Conservation (phyloP, 2,888 invertebrate genomes). For the Eudasyphora cyanicolor region DNA sequence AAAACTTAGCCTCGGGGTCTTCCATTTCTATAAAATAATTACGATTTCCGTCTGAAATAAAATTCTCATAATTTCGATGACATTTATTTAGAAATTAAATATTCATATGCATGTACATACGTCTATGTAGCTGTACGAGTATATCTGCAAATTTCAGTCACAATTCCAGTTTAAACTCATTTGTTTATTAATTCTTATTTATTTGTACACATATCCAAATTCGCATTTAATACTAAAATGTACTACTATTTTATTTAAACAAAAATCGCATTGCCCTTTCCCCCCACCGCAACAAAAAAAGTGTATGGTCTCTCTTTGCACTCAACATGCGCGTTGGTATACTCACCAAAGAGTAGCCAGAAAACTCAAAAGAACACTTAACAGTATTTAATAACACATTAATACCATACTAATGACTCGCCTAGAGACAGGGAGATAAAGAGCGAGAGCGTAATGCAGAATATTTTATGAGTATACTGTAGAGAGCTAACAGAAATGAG, state of each 20-base stretch:
- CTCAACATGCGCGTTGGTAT: conserved; percentile 7
- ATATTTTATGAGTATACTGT: neutral
- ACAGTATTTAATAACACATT: conserved; percentile 50
- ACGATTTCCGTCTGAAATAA: no score
- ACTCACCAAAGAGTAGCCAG: conserved; percentile 51
- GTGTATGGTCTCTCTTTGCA: neutral
- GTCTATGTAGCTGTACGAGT: no score
- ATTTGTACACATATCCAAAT: neutral
- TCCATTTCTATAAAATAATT: no score
- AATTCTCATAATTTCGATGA: no score
- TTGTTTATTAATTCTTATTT: neutral
- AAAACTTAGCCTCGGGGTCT: no score
- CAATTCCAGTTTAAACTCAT: neutral
- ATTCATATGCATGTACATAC: no score
- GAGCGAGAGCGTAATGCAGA: neutral
- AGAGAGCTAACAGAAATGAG: conserved; percentile 17
- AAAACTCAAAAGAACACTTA: neutral
- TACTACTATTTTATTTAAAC: conserved; percentile 21
- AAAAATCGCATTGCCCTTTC: neutral
- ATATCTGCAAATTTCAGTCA: no score
- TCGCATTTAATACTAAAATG: conserved; percentile 15
- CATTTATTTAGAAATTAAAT: no score
- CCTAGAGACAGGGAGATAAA: conserved; percentile 28
- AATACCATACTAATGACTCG: conserved; percentile 45
- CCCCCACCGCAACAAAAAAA: neutral